These are phyloP conservation scores for Rhinolophus sinicus DNA, from an alignment of 2,113 vertebrate species.

Conservation along the genomic window DNA sequence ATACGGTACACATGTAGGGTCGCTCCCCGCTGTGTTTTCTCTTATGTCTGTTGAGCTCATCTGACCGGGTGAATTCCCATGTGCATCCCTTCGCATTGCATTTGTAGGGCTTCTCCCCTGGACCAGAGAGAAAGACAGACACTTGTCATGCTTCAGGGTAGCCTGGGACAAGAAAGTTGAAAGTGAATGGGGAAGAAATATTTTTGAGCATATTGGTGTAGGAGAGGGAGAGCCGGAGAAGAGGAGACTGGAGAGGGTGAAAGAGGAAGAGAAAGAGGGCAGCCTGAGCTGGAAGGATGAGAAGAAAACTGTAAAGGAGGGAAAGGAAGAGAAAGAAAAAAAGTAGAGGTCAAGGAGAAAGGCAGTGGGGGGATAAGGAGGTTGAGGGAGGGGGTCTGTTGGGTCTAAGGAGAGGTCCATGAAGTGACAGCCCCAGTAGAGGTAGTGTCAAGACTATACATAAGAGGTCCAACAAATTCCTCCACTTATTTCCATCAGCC, in stretches of 20 bases:
- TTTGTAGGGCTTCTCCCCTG: slow-evolving; percentile 71
- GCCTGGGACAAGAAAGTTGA: background rate
- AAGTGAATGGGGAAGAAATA: background rate
- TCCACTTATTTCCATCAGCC: background rate
- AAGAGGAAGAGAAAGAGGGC: background rate
- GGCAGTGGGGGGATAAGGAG: background rate
- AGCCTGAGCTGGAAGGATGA: background rate
- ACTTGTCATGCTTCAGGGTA: background rate
- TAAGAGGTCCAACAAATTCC: background rate
- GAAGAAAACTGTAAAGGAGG: background rate
- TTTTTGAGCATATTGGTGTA: background rate
- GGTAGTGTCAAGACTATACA: background rate
- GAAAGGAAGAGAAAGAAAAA: background rate
- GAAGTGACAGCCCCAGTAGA: background rate
- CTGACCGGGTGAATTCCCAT: background rate
- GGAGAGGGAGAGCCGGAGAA: background rate
- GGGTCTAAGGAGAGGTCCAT: background rate
- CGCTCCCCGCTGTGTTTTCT: slow-evolving; percentile 6
- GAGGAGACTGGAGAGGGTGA: background rate
- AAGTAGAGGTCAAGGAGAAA: background rate
- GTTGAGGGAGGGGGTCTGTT: background rate
- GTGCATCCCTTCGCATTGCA: background rate
- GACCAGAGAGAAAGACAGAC: background rate
- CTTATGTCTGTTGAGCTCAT: slow-evolving; percentile 45
- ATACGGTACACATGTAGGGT: background rate